Percentiles rank a stretch among this genome's conserved stretches.
Conservation (phyloP, 1,140 invertebrate genomes). For the Microplitis mediator region DNA sequence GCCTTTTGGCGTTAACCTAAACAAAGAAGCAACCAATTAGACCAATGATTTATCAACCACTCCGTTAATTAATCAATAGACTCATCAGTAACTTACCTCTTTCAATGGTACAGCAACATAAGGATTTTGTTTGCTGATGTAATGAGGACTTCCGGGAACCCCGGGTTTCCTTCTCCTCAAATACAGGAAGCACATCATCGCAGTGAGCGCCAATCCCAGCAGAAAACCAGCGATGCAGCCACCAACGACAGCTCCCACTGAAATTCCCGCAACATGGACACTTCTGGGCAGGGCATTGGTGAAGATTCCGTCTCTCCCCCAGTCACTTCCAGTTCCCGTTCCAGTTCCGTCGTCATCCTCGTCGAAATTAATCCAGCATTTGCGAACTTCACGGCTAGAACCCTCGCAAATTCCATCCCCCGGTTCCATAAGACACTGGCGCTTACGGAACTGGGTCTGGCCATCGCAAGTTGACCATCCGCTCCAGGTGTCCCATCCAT, state of each 20-base stretch:
- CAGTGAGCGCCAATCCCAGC: slow-evolving; percentile 55
- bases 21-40: slow-evolving; percentile 29
- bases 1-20: slow-evolving; percentile 57
- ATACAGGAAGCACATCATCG: slow-evolving; percentile 56
- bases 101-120: slow-evolving; percentile 82
- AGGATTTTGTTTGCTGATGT: slow-evolving; percentile 81
- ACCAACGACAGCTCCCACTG: slow-evolving; percentile 64
- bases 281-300: slow-evolving; percentile 55
- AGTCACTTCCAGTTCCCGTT: slow-evolving; percentile 40
- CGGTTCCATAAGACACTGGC: slow-evolving; percentile 65
- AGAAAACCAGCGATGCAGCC: slow-evolving; percentile 64
- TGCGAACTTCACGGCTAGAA: slow-evolving; percentile 67
- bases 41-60: too few relatives aligned
- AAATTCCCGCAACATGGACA: slow-evolving; percentile 56
- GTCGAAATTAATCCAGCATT: slow-evolving; percentile 54
- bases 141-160: slow-evolving; percentile 75
- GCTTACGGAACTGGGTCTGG: slow-evolving; percentile 69
- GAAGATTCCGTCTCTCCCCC: slow-evolving; percentile 43
- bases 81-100: slow-evolving; percentile 62
- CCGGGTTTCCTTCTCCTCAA: slow-evolving; percentile 59
- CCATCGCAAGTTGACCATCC: slow-evolving; percentile 73
- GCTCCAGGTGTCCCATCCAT: slow-evolving; percentile 71
- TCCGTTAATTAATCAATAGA: too few relatives aligned
- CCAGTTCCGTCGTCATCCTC: too few relatives aligned
- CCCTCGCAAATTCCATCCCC: slow-evolving; percentile 70